Percentiles rank a stretch among this genome's conserved stretches.
These are phyloP conservation scores for Mastomys coucha DNA, from an alignment of 2,113 vertebrate species.

Conservation along the genomic window DNA sequence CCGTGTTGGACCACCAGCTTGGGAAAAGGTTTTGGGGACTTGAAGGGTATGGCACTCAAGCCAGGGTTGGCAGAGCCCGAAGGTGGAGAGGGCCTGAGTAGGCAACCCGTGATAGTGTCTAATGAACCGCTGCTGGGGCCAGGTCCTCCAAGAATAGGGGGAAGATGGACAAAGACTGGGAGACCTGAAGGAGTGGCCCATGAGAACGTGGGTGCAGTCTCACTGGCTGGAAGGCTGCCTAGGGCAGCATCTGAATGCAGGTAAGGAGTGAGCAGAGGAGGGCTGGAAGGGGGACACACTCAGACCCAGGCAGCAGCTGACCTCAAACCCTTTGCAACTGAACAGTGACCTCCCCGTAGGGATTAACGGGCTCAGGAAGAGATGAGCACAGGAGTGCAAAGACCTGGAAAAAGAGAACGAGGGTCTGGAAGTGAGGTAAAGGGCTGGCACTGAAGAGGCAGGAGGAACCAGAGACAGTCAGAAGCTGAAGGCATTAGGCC, in stretches of 20 bases:
- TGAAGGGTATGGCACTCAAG: neutral
- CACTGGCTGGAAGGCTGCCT: neutral
- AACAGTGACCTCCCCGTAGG: neutral
- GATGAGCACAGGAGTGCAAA: neutral
- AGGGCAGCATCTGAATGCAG: accelerated
- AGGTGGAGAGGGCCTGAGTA: neutral
- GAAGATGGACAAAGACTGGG: neutral
- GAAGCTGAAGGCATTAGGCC: neutral
- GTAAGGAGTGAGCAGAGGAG: too few species aligned
- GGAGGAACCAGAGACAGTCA: too few species aligned
- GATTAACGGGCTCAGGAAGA: neutral
- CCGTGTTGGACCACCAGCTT: neutral
- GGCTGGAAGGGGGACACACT: accelerated
- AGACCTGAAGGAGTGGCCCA: neutral
- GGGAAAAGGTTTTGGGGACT: neutral
- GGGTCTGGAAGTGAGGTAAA: neutral
- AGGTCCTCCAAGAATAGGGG: neutral
- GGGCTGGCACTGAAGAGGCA: neutral
- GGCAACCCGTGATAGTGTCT: neutral
- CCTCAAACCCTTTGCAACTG: neutral
- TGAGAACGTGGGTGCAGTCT: accelerated
- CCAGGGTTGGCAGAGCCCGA: neutral
- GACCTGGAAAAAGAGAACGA: neutral
- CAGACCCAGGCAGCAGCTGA: neutral
- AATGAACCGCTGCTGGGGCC: neutral